Conservation (phyloP, 1,140 invertebrate species). For the Phymastichus coffea region DNA sequence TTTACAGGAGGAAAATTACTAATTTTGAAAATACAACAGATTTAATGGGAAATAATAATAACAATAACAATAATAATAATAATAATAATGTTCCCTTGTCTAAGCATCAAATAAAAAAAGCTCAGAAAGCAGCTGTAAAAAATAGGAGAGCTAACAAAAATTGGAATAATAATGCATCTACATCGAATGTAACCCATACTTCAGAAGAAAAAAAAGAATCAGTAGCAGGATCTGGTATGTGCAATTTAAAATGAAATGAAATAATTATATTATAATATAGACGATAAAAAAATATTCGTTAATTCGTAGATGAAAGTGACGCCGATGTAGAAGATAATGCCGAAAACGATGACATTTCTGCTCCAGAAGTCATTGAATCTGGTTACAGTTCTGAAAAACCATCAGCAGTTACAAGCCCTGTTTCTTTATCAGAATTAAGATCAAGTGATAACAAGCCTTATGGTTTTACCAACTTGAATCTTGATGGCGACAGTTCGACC, state of each 20-base stretch:
- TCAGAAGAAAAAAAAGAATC: conserved; percentile 37
- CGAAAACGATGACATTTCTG: conserved; percentile 52
- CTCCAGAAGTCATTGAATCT: conserved; percentile 61
- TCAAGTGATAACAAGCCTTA: conserved; percentile 1
- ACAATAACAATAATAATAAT: no score
- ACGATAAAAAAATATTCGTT: conserved; percentile 3
- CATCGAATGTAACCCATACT: conserved; percentile 35
- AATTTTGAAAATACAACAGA: conserved; percentile 39
- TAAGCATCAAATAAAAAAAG: conserved; percentile 71
- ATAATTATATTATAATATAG: not conserved
- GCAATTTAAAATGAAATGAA: not conserved
- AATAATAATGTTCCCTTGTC: conserved; percentile 52
- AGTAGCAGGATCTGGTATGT: conserved; percentile 35
- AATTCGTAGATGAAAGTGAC: conserved; percentile 60
- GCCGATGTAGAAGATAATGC: conserved; percentile 80
- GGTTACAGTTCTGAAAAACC: conserved; percentile 72
- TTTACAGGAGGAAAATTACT: conserved; percentile 37
- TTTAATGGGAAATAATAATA: conserved; percentile 31
- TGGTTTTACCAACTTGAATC: not conserved
- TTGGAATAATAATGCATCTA: conserved; percentile 21
- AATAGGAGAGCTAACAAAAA: conserved; percentile 55
- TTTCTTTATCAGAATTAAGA: conserved; percentile 35
- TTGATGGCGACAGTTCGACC: no score
- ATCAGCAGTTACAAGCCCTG: conserved; percentile 58
- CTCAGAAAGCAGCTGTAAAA: conserved; percentile 63